Evolutionary conservation across 2,113 vertebrate species (phyloP), one percentile per base, ranked within the genome.

Genomic region (Tetrax tetrax): DNA sequence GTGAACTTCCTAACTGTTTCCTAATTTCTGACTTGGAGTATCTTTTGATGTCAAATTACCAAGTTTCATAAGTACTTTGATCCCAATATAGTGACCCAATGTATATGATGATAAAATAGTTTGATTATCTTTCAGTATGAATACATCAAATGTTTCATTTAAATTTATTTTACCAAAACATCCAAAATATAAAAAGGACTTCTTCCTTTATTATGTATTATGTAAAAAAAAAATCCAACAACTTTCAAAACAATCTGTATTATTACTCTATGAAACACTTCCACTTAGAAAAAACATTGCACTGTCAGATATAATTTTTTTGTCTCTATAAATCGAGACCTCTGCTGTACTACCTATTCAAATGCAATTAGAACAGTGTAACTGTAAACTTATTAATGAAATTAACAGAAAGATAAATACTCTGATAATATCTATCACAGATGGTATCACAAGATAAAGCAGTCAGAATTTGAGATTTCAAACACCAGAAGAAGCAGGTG

Each of bases 181-280:
- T 2, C 6, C 1, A 2, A 69, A 47, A 4, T 20, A 68, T 27
- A 68, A 63, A 83, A 80, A 71, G 11, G 1, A 23, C 7, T 41
- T 72, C 7, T 57, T 75, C 12, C 29, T 15, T 53, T 53, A 53
- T 43, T 43, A 43, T 43, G 41, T 43, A 43, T 87, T 47, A 57
- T 6, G 8, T 3, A 74, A 81, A 77, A 69, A 23, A 22, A 4
- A 0, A 12, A 7, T 2, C 23, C 31, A 3, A 12, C 8, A 33
- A 43, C 22, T n/a, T 86, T 19, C 22, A 76, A 76, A 86, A 53
- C 17, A 2, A 75, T 48, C 10, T 45, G 24, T 70, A 25, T 75
- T 78, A 75, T 41, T 64, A 87, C 17, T 71, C 3, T 18, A 18
- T 4, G 12, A 83, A 87, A 78, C 50, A 78, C 7, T 66, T 60